Base-by-base conservation (phyloP, 2,888 invertebrate genomes). In the Iselma pallidipennis region DNA sequence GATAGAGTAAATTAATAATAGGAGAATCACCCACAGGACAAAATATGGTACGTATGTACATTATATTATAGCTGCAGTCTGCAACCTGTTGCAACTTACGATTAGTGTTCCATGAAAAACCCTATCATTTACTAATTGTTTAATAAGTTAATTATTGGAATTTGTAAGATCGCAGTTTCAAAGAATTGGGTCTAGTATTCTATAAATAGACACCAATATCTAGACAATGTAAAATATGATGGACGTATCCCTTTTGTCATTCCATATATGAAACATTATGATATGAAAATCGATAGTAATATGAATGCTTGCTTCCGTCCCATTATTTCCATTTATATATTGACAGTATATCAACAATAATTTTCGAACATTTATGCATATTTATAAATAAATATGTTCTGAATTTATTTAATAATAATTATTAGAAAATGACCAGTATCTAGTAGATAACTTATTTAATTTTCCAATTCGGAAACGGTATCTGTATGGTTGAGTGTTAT, bases 381-480 rank as follows among this genome's bases (percentile, higher is more conserved):
- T n/a, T n/a, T n/a, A n/a, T n/a, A n/a, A n/a, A n/a, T n/a, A n/a
- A n/a, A n/a, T n/a, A n/a, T n/a, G n/a, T n/a, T n/a, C n/a, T n/a
- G n/a, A n/a, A n/a, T n/a, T n/a, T n/a, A n/a, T n/a, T n/a, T n/a
- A n/a, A n/a, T n/a, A n/a, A n/a, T n/a, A n/a, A n/a, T n/a, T n/a
- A n/a, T n/a, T n/a, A n/a, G n/a, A n/a, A n/a, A n/a, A n/a, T n/a
- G n/a, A n/a, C n/a, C n/a, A n/a, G n/a, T n/a, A n/a, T n/a, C n/a
- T n/a, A n/a, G 42, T 51, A 51, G 52, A 28, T 49, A 42, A 14
- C 23, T 42, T 54, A 54, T 55, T 59, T 55, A 59, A 59, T 59
- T 55, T 49, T 55, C 51, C 45, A 60, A 56, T 60, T 59, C 55
- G 25, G 29, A 42, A n/a, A n/a, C n/a, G n/a, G n/a, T n/a, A n/a